Conservation (phyloP, 2,113 vertebrate species). For the Malurus alboscapulatus region DNA sequence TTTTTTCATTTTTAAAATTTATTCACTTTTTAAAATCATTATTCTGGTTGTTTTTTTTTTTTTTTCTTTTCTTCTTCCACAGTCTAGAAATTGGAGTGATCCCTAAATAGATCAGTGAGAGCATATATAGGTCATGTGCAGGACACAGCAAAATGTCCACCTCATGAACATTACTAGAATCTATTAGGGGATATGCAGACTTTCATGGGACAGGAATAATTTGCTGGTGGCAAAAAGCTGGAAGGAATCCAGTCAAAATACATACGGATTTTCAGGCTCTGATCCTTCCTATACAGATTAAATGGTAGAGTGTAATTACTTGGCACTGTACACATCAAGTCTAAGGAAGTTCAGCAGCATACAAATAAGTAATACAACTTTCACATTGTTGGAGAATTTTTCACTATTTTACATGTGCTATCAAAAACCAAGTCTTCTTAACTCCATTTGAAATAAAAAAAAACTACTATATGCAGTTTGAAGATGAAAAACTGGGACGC, state of each 20-base stretch:
- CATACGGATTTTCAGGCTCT: background rate
- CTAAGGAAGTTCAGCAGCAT: background rate
- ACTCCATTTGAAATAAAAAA: background rate
- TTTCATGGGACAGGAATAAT: background rate
- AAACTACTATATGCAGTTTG: background rate
- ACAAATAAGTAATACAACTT: background rate
- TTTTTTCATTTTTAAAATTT: too few species aligned
- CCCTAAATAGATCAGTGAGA: too few species aligned
- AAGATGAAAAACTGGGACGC: background rate
- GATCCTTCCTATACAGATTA: background rate
- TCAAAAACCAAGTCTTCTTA: background rate
- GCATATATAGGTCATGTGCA: too few species aligned
- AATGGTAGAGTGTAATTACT: background rate
- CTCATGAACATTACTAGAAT: too few species aligned
- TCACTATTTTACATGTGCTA: background rate
- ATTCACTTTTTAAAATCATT: too few species aligned
- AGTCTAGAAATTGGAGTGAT: too few species aligned
- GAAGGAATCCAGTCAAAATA: background rate
- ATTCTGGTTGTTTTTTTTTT: too few species aligned
- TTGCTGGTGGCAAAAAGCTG: background rate
- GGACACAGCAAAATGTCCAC: too few species aligned
- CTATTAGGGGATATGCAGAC: too few species aligned
- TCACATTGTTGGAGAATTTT: background rate
- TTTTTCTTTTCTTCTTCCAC: too few species aligned
- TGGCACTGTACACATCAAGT: background rate